Conservation (phyloP, 2,888 invertebrate species). For the Diaphora mendica region DNA sequence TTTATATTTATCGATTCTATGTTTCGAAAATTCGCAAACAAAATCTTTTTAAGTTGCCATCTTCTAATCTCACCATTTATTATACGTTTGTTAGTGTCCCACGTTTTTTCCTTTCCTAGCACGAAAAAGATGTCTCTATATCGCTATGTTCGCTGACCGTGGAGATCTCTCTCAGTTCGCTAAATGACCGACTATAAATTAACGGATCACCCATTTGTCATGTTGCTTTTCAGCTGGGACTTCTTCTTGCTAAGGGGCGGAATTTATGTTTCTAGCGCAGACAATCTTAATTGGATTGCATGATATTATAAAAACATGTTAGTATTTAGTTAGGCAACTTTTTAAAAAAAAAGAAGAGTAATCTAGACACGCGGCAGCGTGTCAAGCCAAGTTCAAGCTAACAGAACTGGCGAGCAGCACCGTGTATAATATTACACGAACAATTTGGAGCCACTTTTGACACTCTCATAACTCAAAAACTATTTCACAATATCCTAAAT, state of each 20-base stretch:
- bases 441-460: too few relatives aligned
- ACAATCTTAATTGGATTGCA: not conserved
- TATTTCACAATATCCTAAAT: too few relatives aligned
- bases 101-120: not conserved
- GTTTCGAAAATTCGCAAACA: too few relatives aligned
- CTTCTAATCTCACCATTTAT: not conserved
- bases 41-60: too few relatives aligned
- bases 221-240: conserved; percentile 35
- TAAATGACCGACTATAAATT: conserved; percentile 25
- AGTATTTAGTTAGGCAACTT: not conserved
- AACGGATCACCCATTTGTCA: conserved; percentile 39
- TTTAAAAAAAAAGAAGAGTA: too few relatives aligned
- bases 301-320: not conserved
- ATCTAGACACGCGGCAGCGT: too few relatives aligned
- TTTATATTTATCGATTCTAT: too few relatives aligned
- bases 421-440: too few relatives aligned
- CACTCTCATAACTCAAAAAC: too few relatives aligned
- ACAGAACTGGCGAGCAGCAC: too few relatives aligned
- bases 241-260: not conserved
- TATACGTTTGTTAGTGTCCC: not conserved
- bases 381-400: too few relatives aligned
- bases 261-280: not conserved
- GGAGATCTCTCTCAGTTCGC: conserved; percentile 23
- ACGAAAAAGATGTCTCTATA: conserved; percentile 25
- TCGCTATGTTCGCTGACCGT: conserved; percentile 6